Conservation (phyloP, 1,140 invertebrate species). For the Cydia strobilella region DNA sequence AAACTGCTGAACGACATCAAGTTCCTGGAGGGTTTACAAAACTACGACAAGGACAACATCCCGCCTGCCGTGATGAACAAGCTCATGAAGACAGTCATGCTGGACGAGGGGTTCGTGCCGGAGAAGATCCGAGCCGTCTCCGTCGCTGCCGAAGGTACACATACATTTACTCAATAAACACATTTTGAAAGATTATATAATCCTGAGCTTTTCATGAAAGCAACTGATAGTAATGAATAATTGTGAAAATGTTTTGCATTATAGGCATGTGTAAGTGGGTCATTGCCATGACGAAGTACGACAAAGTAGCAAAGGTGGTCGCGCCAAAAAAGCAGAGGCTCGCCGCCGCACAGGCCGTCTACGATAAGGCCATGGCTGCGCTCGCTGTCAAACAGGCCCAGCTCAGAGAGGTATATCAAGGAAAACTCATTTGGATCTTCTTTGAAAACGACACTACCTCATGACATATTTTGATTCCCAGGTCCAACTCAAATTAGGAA, state of each 20-base stretch:
- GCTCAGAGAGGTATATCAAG: conserved; percentile 80
- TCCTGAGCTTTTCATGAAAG: no score
- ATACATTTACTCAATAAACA: background rate
- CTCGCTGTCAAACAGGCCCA: conserved; percentile 89
- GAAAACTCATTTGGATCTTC: background rate
- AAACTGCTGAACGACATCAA: conserved; percentile 94
- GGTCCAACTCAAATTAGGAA: conserved; percentile 78
- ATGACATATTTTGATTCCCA: conserved; percentile 39
- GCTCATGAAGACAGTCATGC: conserved; percentile 89
- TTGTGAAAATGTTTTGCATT: background rate
- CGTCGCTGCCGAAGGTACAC: conserved; percentile 86
- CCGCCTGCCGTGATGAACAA: conserved; percentile 90
- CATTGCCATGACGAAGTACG: conserved; percentile 95
- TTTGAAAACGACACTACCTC: conserved; percentile 5
- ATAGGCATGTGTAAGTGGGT: conserved; percentile 94
- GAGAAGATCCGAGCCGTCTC: conserved; percentile 92
- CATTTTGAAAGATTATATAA: background rate
- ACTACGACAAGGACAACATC: conserved; percentile 97
- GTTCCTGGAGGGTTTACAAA: conserved; percentile 91
- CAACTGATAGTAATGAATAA: background rate
- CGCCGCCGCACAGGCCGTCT: conserved; percentile 87
- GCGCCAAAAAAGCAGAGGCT: conserved; percentile 91
- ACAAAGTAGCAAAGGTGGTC: conserved; percentile 94
- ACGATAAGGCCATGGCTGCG: conserved; percentile 85
- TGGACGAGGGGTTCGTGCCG: conserved; percentile 94